Percentiles rank a stretch among this genome's conserved stretches.
These are phyloP conservation scores for Montipora sp. DNA, from an alignment of 64 coral and sea anemone genomes.

Conservation along the genomic window DNA sequence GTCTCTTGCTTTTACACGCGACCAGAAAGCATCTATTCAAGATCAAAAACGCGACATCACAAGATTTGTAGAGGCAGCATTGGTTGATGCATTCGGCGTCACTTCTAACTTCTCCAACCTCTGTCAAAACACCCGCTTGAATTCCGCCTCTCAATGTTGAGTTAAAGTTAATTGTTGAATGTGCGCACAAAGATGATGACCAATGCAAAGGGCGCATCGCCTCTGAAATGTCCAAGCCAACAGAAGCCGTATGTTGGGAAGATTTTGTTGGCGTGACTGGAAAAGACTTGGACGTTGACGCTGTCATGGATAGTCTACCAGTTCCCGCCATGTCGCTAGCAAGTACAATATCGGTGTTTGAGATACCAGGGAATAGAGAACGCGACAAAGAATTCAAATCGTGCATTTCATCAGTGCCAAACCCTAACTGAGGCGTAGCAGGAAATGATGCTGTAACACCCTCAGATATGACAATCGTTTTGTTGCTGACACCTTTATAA, in stretches of 20 bases:
- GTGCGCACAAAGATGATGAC: slow-evolving; percentile 46
- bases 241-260: not conserved
- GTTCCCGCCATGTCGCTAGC: not conserved
- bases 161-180: slow-evolving; percentile 56
- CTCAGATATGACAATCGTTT: not conserved
- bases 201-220: slow-evolving; percentile 62
- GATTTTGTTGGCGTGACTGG: not conserved
- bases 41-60: slow-evolving; percentile 78
- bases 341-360: not conserved
- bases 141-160: slow-evolving; percentile 85
- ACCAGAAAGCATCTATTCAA: slow-evolving; percentile 74
- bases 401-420: not conserved
- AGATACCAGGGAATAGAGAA: not conserved
- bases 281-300: not conserved
- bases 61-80: slow-evolving; percentile 62
- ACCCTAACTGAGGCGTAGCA: not conserved
- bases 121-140: slow-evolving; percentile 68
- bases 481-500: not conserved
- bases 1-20: slow-evolving; percentile 64
- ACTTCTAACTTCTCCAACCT: slow-evolving; percentile 54
- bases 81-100: slow-evolving; percentile 82
- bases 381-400: not conserved
- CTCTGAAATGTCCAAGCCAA: slow-evolving; percentile 30
- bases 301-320: not conserved
- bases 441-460: not conserved